Conservation (phyloP, 53 echinoderm and acorn worm species). For the Temnopleurus reevesii region DNA sequence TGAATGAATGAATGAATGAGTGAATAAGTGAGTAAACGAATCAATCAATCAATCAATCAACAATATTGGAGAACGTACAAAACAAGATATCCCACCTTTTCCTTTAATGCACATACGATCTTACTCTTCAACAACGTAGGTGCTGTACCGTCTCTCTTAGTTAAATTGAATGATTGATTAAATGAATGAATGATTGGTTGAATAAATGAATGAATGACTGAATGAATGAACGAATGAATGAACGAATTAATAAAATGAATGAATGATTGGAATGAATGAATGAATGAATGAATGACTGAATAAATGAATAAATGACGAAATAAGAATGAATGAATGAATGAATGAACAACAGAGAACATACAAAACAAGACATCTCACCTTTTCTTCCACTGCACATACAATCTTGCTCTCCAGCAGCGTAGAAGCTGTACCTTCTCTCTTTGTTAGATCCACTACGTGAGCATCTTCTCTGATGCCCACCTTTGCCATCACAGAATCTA, state of each 20-base stretch:
- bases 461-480: conserved; percentile 75
- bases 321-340: background rate
- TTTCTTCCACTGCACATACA: conserved; percentile 77
- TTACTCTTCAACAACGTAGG: conserved; percentile 82
- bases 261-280: background rate
- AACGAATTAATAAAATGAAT: conserved; percentile 67
- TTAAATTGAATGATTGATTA: too few relatives aligned
- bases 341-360: background rate
- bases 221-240: background rate
- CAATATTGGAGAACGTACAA: background rate
- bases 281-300: background rate
- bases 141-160: conserved; percentile 84
- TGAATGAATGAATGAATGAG: background rate
- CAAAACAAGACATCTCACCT: conserved; percentile 61
- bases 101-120: conserved; percentile 77
- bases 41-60: background rate
- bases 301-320: background rate
- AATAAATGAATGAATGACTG: background rate
- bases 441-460: conserved; percentile 82
- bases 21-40: too few relatives aligned
- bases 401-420: conserved; percentile 89
- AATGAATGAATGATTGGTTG: conserved; percentile 82
- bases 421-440: conserved; percentile 83
- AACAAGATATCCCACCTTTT: conserved; percentile 68
- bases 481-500: conserved; percentile 78